Percentiles rank a stretch among this genome's conserved stretches.
Conservation (phyloP, 2,888 invertebrate species). For the Agapetus fuscipes region DNA sequence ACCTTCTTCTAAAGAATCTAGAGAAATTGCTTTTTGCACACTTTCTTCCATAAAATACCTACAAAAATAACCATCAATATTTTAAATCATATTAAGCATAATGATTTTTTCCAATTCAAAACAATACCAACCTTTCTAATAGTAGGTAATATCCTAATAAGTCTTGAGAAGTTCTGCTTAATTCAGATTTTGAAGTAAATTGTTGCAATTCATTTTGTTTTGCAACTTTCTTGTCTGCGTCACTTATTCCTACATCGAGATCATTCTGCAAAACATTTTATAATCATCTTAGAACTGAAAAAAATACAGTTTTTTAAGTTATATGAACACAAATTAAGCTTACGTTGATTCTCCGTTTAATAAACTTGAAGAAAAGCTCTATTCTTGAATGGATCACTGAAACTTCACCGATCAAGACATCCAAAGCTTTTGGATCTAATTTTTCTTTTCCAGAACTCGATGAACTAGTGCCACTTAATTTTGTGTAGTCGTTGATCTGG, state of each 20-base stretch:
- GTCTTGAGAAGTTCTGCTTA: conserved; percentile 71
- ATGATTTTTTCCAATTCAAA: no score
- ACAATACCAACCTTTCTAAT: conserved; percentile 85
- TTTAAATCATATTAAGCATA: no score
- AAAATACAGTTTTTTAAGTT: no score
- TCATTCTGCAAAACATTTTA: conserved; percentile 41
- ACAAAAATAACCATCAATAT: neutral
- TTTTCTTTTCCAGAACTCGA: conserved; percentile 40
- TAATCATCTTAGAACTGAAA: conserved; percentile 1
- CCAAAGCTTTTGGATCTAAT: conserved; percentile 73
- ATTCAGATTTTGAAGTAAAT: conserved; percentile 59
- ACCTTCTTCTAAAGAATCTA: conserved; percentile 66
- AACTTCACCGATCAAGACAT: conserved; percentile 81
- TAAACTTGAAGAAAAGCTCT: conserved; percentile 85
- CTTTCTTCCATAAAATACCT: conserved; percentile 91
- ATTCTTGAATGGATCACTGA: conserved; percentile 84
- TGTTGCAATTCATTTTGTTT: conserved; percentile 48
- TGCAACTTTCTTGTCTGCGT: conserved; percentile 37
- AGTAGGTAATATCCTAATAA: conserved; percentile 80
- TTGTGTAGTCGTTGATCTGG: conserved; percentile 50
- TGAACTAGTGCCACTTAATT: conserved; percentile 30
- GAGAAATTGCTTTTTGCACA: conserved; percentile 77
- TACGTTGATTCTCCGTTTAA: conserved; percentile 66
- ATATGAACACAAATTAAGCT: no score
- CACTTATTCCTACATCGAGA: conserved; percentile 48